Percentiles rank a stretch among this genome's conserved stretches.
phyloP scores from a whole-genome alignment of 2,888 invertebrate genomes.

The Xanthorhoe designata region DNA sequence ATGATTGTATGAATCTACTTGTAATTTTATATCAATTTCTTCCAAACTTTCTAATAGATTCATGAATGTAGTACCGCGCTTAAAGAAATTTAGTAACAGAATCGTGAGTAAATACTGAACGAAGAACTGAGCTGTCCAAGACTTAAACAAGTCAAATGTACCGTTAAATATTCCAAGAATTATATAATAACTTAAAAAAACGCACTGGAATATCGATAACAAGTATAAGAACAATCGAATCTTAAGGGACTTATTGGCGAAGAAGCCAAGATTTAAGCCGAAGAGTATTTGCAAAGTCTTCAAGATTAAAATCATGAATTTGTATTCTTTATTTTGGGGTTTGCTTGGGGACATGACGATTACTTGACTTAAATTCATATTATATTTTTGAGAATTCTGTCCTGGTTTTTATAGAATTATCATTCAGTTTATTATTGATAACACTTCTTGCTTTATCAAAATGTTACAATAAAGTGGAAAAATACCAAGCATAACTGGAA shows the following conservation, averaged over 20 bases:
- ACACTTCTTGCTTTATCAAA: no score
- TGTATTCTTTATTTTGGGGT: not conserved
- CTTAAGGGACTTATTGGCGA: not conserved
- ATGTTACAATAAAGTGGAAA: constrained; percentile 1
- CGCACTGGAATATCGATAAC: not conserved
- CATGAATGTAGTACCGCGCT: not conserved
- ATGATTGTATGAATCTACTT: not conserved
- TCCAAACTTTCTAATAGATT: not conserved
- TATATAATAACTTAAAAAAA: not conserved
- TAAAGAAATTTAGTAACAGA: not conserved
- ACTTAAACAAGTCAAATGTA: not conserved
- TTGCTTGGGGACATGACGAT: not conserved
- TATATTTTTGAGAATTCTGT: not conserved
- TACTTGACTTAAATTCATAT: not conserved
- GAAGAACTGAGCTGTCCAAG: not conserved
- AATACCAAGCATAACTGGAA: no score
- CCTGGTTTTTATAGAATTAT: no score
- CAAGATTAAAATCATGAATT: not conserved
- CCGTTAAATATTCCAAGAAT: not conserved
- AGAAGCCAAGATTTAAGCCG: not conserved
- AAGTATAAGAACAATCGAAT: not conserved
- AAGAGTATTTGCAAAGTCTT: not conserved
- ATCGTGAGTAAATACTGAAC: not conserved
- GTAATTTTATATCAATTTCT: not conserved
- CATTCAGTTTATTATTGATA: no score